A percentile compares a stretch with the other conserved stretches of the same genome.
These are phyloP conservation scores for Hirudinaria manillensis DNA, from an alignment of 2,888 invertebrate species.

Conservation along the genomic window DNA sequence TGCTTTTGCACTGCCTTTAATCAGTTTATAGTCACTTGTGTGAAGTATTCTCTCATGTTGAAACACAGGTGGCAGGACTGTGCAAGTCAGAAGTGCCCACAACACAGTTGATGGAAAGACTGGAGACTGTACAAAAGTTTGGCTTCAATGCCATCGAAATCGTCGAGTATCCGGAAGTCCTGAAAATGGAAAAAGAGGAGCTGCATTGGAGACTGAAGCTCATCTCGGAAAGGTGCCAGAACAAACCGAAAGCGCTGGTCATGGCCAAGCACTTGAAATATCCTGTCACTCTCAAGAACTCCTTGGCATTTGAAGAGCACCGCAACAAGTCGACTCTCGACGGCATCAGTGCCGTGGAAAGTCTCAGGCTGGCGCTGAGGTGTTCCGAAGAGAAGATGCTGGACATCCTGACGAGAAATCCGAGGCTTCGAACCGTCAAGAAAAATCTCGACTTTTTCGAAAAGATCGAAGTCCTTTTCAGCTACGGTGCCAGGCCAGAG, in stretches of 20 bases:
- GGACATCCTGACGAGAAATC: constrained; percentile 26
- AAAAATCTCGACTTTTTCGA: constrained; percentile 1
- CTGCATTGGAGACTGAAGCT: background rate
- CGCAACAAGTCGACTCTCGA: background rate
- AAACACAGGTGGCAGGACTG: background rate
- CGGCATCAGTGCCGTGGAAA: background rate
- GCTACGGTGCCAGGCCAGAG: constrained; percentile 15
- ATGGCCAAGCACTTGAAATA: background rate
- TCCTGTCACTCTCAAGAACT: background rate
- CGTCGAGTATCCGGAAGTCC: constrained; percentile 22
- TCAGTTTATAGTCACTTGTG: background rate
- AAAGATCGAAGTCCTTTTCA: constrained; percentile 22
- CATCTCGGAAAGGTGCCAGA: background rate
- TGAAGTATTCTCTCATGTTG: background rate
- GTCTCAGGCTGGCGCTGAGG: background rate
- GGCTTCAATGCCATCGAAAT: constrained; percentile 27
- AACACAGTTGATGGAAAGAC: background rate
- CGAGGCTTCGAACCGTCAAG: background rate
- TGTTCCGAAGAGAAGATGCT: constrained; percentile 24
- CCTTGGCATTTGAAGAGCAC: background rate
- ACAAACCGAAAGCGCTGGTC: background rate
- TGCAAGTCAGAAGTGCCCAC: background rate
- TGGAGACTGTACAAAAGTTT: background rate
- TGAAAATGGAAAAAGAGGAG: constrained; percentile 2
- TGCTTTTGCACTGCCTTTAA: no score